A percentile compares a stretch with the other conserved stretches of the same genome.
Evolutionary conservation across 2,113 vertebrate genomes (phyloP).

Genomic region (Dendropsophus ebraccatus): DNA sequence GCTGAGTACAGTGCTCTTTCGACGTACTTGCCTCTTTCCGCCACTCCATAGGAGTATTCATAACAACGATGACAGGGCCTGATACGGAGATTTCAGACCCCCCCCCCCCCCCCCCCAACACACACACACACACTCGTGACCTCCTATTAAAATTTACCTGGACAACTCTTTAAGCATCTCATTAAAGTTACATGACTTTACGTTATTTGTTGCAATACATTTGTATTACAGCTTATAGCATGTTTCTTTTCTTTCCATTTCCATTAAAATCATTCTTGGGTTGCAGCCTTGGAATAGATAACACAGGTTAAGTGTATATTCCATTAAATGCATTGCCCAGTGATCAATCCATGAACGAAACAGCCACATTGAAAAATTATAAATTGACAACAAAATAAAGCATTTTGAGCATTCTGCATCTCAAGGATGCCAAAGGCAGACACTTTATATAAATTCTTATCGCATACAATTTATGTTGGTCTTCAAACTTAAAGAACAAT

Average conservation of each 20-base stretch:
- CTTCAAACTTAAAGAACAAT: conserved; percentile 29
- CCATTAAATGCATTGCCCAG: neutral
- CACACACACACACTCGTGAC: too few relatives aligned
- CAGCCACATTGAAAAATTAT: neutral
- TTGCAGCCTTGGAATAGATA: neutral
- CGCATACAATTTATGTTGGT: conserved; percentile 8
- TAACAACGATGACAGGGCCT: too few relatives aligned
- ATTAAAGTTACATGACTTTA: too few relatives aligned
- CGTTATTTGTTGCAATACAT: too few relatives aligned
- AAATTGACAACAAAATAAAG: conserved; percentile 37
- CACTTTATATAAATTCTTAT: conserved; percentile 17
- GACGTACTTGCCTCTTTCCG: too few relatives aligned
- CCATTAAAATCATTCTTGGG: neutral
- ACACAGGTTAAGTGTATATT: neutral
- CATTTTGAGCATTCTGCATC: conserved; percentile 18
- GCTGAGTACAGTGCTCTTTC: too few relatives aligned
- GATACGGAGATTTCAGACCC: too few relatives aligned
- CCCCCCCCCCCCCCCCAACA: too few relatives aligned
- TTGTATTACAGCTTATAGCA: neutral
- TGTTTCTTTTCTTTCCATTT: neutral
- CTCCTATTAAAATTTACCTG: too few relatives aligned
- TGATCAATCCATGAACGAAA: conserved; percentile 31
- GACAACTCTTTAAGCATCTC: too few relatives aligned
- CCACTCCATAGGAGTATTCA: too few relatives aligned
- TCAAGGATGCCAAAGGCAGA: conserved; percentile 25